Percentiles rank a stretch among this genome's conserved stretches.
These are phyloP conservation scores for Hypena proboscidalis DNA, from an alignment of 2,888 invertebrate genomes.

Conservation along the genomic window DNA sequence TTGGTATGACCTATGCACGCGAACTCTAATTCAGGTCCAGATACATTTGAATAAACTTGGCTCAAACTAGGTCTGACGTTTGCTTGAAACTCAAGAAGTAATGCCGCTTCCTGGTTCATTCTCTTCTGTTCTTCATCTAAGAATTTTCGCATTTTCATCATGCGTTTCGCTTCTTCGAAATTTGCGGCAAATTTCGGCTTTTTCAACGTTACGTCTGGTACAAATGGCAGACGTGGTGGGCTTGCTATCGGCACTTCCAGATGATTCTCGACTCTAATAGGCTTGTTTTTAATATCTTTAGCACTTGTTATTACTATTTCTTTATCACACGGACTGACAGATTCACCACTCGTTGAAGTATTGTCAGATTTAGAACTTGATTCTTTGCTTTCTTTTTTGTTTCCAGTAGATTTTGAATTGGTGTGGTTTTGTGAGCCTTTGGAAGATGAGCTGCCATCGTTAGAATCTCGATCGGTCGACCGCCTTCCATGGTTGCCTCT, in stretches of 20 bases:
- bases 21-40: conserved; percentile 80
- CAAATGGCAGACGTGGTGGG: conserved; percentile 71
- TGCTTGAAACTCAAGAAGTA: conserved; percentile 78
- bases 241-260: conserved; percentile 67
- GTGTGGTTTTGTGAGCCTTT: conserved; percentile 73
- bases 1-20: conserved; percentile 62
- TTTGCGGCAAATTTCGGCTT: conserved; percentile 90
- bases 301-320: conserved; percentile 54
- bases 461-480: conserved; percentile 92
- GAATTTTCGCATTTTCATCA: conserved; percentile 88
- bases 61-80: conserved; percentile 79
- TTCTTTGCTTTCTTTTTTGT: conserved; percentile 71
- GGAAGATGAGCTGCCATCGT: conserved; percentile 87
- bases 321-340: conserved; percentile 82
- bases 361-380: conserved; percentile 75
- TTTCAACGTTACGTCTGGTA: conserved; percentile 81
- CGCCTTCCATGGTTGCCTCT: conserved; percentile 87
- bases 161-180: conserved; percentile 87
- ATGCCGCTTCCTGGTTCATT: conserved; percentile 80
- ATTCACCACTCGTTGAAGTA: conserved; percentile 78
- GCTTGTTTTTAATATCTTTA: conserved; percentile 55
- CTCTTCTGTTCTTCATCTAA: conserved; percentile 86
- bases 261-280: conserved; percentile 70
- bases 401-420: conserved; percentile 65
- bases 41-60: conserved; percentile 77